phyloP scores from a whole-genome alignment of 2,888 invertebrate genomes.

The Lasius fuliginosus region DNA sequence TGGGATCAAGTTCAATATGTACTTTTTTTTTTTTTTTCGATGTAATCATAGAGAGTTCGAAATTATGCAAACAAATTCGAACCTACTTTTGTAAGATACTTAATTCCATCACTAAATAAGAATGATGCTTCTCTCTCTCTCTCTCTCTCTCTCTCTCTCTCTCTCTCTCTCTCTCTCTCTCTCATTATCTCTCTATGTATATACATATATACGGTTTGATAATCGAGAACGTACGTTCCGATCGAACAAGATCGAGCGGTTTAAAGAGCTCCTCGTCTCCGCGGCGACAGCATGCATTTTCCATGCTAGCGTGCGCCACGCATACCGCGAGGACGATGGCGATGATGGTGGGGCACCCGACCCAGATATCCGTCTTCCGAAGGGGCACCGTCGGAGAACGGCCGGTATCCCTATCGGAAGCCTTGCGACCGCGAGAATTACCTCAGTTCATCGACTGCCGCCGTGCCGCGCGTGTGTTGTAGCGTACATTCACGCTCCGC shows the following conservation, averaged over 20 bases:
- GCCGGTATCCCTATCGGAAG: slow-evolving; percentile 76
- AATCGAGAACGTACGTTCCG: slow-evolving; percentile 45
- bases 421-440: slow-evolving; percentile 64
- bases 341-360: slow-evolving; percentile 80
- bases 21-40: too few relatives aligned
- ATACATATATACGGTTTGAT: neutral
- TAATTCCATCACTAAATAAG: too few relatives aligned
- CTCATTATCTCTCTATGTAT: neutral
- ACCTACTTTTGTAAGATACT: too few relatives aligned
- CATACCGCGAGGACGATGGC: slow-evolving; percentile 26
- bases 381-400: slow-evolving; percentile 73
- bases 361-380: slow-evolving; percentile 84
- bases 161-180: neutral
- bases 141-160: too few relatives aligned
- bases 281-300: slow-evolving; percentile 29
- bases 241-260: slow-evolving; percentile 47
- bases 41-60: too few relatives aligned
- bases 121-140: slow-evolving; percentile 14
- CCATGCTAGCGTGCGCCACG: slow-evolving; percentile 34
- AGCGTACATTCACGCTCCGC: slow-evolving; percentile 24
- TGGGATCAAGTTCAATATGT: too few relatives aligned
- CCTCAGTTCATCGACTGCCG: slow-evolving; percentile 83
- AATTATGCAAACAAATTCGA: too few relatives aligned
- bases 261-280: slow-evolving; percentile 5
- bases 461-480: slow-evolving; percentile 74